Evolutionary conservation across 2,113 vertebrate genomes (phyloP), one percentile per base, ranked within the genome.

Genomic region (Dipodomys spectabilis): DNA sequence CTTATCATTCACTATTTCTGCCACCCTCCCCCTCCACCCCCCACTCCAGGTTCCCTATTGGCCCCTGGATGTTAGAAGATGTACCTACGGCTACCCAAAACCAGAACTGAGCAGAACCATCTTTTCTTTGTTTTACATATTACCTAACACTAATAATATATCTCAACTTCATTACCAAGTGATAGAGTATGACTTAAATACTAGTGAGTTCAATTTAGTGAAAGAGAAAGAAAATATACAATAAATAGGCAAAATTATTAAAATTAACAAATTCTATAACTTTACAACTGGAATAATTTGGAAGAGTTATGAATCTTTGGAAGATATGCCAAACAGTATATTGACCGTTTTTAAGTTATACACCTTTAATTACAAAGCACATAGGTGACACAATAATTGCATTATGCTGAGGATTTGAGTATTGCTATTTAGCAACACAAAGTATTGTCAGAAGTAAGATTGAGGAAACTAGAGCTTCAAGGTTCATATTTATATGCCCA

Each of bases 11-110:
- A 22, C n/a, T 15, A 1, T 13, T 32, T 30, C 27, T 12, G 39
- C 39, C 39, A 39, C 39, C 35, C 35, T 39, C 35, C 35, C 35
- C 35, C 35, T 4, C 3, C 35, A 39, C 2, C 35, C 35, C 35
- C 35, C 35, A 39, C 35, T 39, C 23, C 0, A 4, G 2, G 2
- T 22, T 1, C 2, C 23, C 69, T 69, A 1, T 53, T 53, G 32
- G 28, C 19, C 30, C 0, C 7, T 62, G 22, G 28, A 25, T 22
- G 7, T 75, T 72, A 68, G 45, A 5, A 32, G 4, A 77, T 6
- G 72, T 88, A 73, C 49, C 22, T 6, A 77, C 27, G 30, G 62
- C 74, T 39, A 44, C 4, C 35, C 5, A 64, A 22, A 84, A 53
- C 16, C 8, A 60, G 73, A 57, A 22, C 2, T 25, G 28, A 79